These are phyloP conservation scores for Bostrychus sinensis DNA, from an alignment of 2,113 vertebrate genomes.

Conservation along the genomic window DNA sequence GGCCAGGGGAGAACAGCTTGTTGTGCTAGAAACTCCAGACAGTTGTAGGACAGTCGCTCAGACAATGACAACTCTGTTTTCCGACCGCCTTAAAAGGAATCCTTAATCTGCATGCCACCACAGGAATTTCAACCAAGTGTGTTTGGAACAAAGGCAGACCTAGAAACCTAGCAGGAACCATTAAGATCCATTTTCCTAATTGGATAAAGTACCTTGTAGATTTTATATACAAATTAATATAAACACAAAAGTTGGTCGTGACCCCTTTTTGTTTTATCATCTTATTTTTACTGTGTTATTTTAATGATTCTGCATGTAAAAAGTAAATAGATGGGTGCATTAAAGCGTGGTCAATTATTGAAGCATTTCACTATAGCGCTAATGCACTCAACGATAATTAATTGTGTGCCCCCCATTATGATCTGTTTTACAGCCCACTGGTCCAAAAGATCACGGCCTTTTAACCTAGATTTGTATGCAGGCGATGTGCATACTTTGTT, in stretches of 20 bases:
- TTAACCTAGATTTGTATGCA: conserved; percentile 55
- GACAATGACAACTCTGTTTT: conserved; percentile 52
- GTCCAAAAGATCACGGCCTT: conserved; percentile 49
- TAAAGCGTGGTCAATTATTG: conserved; percentile 42
- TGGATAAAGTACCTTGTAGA: conserved; percentile 38
- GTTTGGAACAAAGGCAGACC: conserved; percentile 25
- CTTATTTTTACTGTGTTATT: conserved; percentile 33
- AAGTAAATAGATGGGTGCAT: conserved; percentile 49
- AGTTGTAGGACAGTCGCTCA: conserved; percentile 28
- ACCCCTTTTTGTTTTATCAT: conserved; percentile 45
- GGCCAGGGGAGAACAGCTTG: background rate
- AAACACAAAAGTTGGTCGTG: conserved; percentile 24
- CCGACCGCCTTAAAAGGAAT: conserved; percentile 31
- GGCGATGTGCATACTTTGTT: conserved; percentile 21
- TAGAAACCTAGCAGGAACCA: conserved; percentile 4
- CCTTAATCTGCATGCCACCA: conserved; percentile 23
- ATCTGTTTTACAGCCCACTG: conserved; percentile 48
- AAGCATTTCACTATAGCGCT: conserved; percentile 11
- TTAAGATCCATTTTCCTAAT: conserved; percentile 60
- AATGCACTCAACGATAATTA: conserved; percentile 55
- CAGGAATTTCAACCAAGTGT: conserved; percentile 32
- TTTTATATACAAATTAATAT: conserved; percentile 40
- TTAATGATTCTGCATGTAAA: conserved; percentile 25
- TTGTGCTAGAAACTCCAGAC: conserved; percentile 27
- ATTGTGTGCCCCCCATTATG: conserved; percentile 34